phyloP scores from a whole-genome alignment of 2,888 invertebrate genomes.

The Antheraea assamensis region DNA sequence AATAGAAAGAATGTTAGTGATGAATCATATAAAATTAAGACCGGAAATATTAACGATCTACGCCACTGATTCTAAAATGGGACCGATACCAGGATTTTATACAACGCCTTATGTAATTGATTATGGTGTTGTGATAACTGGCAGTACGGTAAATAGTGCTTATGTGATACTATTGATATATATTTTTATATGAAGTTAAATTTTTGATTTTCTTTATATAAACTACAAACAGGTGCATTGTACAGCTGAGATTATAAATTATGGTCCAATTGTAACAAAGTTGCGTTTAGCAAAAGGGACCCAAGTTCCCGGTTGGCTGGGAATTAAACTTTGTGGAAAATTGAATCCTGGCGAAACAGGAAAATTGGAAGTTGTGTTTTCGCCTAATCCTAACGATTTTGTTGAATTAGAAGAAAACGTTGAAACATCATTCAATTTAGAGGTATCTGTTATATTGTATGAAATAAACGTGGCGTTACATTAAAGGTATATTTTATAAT shows the following conservation, averaged over 20 bases:
- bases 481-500: not conserved
- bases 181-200: not conserved
- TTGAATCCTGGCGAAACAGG: slow-evolving; percentile 74
- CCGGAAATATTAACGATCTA: slow-evolving; percentile 60
- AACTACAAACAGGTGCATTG: slow-evolving; percentile 58
- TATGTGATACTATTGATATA: not conserved
- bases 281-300: slow-evolving; percentile 68
- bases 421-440: slow-evolving; percentile 68
- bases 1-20: slow-evolving; percentile 79
- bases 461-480: not conserved
- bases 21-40: slow-evolving; percentile 66
- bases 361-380: slow-evolving; percentile 76
- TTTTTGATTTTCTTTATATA: not conserved
- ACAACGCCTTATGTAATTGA: slow-evolving; percentile 80
- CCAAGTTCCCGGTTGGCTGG: slow-evolving; percentile 58
- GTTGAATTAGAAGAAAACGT: slow-evolving; percentile 69
- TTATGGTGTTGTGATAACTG: slow-evolving; percentile 80
- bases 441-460: slow-evolving; percentile 52
- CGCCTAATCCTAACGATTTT: slow-evolving; percentile 71
- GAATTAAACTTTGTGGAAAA: slow-evolving; percentile 63
- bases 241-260: slow-evolving; percentile 76
- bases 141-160: slow-evolving; percentile 56
- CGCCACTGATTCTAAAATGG: slow-evolving; percentile 52
- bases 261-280: slow-evolving; percentile 76
- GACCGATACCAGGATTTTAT: slow-evolving; percentile 73